phyloP scores from a whole-genome alignment of 2,888 invertebrate genomes.

The Drosophila leonis region DNA sequence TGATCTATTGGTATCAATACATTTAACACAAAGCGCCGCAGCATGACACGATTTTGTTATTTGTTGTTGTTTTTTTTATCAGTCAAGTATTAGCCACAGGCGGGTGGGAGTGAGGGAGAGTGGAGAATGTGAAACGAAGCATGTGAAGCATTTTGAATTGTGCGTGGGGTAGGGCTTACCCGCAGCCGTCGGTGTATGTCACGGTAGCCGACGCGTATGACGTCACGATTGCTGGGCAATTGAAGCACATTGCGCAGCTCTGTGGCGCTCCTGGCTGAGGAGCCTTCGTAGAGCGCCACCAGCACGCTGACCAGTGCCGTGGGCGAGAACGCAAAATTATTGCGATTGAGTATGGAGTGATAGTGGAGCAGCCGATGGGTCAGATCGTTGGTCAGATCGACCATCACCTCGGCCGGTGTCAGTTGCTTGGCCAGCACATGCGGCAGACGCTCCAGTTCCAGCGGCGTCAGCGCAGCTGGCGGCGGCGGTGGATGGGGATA shows the following conservation, averaged over 20 bases:
- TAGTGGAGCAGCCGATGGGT: conserved; percentile 90
- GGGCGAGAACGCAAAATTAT: conserved; percentile 94
- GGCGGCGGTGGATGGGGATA: conserved; percentile 69
- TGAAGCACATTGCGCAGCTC: conserved; percentile 90
- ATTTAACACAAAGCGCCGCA: conserved; percentile 12
- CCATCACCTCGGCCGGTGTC: conserved; percentile 91
- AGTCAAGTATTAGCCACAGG: conserved; percentile 39
- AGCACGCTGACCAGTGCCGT: conserved; percentile 93
- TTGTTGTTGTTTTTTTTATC: conserved; percentile 50
- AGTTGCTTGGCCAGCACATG: conserved; percentile 72
- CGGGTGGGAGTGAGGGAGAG: background rate
- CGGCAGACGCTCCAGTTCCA: conserved; percentile 55
- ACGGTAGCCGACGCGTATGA: conserved; percentile 91
- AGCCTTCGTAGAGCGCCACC: conserved; percentile 92
- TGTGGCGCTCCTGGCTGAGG: conserved; percentile 89
- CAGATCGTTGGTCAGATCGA: conserved; percentile 92
- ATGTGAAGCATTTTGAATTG: conserved; percentile 53
- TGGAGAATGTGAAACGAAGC: conserved; percentile 65
- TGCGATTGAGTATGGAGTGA: conserved; percentile 90
- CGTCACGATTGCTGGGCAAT: conserved; percentile 90
- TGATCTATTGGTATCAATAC: conserved; percentile 27
- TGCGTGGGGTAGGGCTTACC: conserved; percentile 86
- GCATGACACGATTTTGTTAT: conserved; percentile 15
- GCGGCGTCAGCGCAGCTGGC: conserved; percentile 56
- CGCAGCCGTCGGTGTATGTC: conserved; percentile 93